Percentiles rank a stretch among this genome's conserved stretches.
These are phyloP conservation scores for Archegozetes longisetosus DNA, from an alignment of 1,140 invertebrate genomes.

Conservation along the genomic window DNA sequence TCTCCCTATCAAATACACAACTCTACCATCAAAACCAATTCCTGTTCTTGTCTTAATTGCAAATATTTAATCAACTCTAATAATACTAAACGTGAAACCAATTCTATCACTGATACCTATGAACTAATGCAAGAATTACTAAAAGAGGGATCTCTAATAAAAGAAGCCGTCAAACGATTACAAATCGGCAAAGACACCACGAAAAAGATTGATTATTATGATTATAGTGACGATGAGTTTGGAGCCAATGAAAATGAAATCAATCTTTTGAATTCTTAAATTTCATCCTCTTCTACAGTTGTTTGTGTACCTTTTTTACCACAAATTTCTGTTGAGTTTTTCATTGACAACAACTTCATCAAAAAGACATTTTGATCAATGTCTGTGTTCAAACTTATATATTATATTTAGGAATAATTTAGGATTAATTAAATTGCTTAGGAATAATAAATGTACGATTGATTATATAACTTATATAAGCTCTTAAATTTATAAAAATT, in stretches of 20 bases:
- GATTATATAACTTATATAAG: too few relatives aligned
- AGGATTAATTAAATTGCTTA: too few relatives aligned
- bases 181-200: slow-evolving; percentile 23
- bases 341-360: too few relatives aligned
- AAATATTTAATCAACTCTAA: slow-evolving; percentile 19
- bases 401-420: too few relatives aligned
- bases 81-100: slow-evolving; percentile 19
- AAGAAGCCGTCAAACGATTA: slow-evolving; percentile 48
- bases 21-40: slow-evolving; percentile 29
- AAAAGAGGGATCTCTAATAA: slow-evolving; percentile 46
- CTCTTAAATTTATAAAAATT: too few relatives aligned
- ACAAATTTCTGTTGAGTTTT: background rate
- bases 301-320: background rate
- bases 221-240: background rate
- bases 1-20: slow-evolving; percentile 38
- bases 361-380: too few relatives aligned
- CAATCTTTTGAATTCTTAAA: background rate
- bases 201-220: background rate
- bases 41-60: slow-evolving; percentile 19
- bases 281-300: background rate
- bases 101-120: slow-evolving; percentile 24
- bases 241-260: background rate
- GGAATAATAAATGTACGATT: too few relatives aligned
- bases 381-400: too few relatives aligned
- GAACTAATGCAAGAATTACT: slow-evolving; percentile 45